Conservation (phyloP, 2,113 vertebrate species). For the Bubalus kerabau region DNA sequence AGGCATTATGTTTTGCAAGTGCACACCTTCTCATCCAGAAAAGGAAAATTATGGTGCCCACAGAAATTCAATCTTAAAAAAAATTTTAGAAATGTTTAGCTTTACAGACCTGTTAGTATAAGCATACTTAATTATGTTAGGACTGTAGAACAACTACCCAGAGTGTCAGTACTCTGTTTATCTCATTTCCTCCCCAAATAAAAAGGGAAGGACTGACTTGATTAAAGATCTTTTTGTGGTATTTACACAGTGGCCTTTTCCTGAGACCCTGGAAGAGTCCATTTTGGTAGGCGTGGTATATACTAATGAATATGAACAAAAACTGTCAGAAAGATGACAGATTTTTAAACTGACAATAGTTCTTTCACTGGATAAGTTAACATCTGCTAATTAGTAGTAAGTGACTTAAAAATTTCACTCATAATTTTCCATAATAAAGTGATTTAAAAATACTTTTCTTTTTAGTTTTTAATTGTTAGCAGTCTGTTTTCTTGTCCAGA, state of each 20-base stretch:
- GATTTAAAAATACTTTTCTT: not conserved
- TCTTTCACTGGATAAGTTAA: not conserved
- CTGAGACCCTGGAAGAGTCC: not conserved
- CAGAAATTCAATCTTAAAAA: not conserved
- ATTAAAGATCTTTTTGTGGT: not conserved
- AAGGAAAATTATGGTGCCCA: not conserved
- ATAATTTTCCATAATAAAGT: not conserved
- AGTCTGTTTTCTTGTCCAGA: slow-evolving; percentile 7
- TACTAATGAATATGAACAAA: not conserved
- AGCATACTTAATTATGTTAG: not conserved
- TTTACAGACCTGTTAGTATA: slow-evolving; percentile 11
- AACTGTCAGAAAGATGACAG: not conserved
- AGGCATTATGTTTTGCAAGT: not conserved
- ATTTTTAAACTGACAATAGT: not conserved
- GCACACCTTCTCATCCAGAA: not conserved
- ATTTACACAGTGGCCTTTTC: not conserved
- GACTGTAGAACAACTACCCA: not conserved
- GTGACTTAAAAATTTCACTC: not conserved
- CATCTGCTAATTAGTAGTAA: not conserved
- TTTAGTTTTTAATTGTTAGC: not conserved
- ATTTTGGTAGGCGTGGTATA: not conserved
- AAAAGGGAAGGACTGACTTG: not conserved
- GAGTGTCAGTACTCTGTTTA: not conserved
- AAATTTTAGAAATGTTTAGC: not conserved
- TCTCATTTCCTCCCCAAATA: not conserved